Base-by-base conservation (phyloP, 2,888 invertebrate genomes). In the Apoderus coryli region DNA sequence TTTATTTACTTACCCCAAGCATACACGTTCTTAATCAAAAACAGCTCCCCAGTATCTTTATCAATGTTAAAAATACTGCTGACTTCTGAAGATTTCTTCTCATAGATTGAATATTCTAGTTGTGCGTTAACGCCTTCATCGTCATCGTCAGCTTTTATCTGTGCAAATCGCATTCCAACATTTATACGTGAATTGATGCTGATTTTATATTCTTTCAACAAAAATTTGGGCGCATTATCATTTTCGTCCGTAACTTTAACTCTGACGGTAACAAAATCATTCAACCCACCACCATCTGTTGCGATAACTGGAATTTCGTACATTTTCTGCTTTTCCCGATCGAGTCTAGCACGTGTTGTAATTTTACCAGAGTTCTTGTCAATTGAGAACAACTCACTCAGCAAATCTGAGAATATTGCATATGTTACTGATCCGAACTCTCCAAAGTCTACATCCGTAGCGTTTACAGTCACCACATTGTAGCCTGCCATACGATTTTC, bases 211-310 rank as follows among this genome's bases (percentile, higher is more conserved):
- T 84, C 76, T 40, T 69, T 70, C 34, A 79, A 61, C 38, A 74
- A 62, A 56, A 86, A 88, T 32, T 59, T 60, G 0, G 92, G 90
- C 29, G 74, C 62, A 56, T 85, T 78, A 54, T 90, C 89, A 59
- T 89, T 88, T 39, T 72, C 69, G 59, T 92, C 90, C 12, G 65
- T 63, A 27, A 93, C 77, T 53, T 74, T 73, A 22, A 93, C 79
- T 54, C 80, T 67, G 39, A 88, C 71, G 16, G 68, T 65, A 24
- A 82, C 66, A 56, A 80, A 78, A 11, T 77, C 76, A 36, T 77
- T 67, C 51, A 75, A 67, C 40, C 86, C 76, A 39, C 85, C 86
- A 22, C 73, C 75, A 60, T 93, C 92, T 16, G 70, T 70, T 6
- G 86, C 92, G 57, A 74, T 69, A 14, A 93, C 67, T 1, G 78